These are phyloP conservation scores for Ondatra zibethicus DNA, from an alignment of 2,113 vertebrate genomes.

Conservation along the genomic window DNA sequence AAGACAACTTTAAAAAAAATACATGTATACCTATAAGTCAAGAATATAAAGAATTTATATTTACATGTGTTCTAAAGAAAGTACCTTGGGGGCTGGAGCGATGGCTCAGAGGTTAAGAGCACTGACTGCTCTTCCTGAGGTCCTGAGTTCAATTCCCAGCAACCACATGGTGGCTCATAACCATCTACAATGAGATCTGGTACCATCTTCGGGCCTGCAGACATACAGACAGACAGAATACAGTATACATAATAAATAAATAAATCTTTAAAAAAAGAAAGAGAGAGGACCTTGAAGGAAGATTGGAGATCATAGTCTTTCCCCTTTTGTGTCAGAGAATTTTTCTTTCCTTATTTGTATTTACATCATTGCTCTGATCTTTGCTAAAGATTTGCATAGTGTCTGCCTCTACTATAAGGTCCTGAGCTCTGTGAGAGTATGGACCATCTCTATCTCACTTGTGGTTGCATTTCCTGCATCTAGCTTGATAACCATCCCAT, in stretches of 20 bases:
- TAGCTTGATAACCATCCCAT: neutral
- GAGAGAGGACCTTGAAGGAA: neutral
- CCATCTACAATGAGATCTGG: too few species aligned
- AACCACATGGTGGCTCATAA: too few species aligned
- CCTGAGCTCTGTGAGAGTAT: neutral
- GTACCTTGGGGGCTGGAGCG: too few species aligned
- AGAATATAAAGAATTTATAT: neutral
- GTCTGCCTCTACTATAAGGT: neutral
- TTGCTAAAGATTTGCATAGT: neutral
- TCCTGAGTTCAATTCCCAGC: too few species aligned
- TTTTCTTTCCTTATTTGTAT: neutral
- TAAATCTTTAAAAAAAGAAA: too few species aligned
- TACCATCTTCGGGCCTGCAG: too few species aligned
- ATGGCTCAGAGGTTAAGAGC: too few species aligned
- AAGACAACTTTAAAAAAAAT: too few species aligned
- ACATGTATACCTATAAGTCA: neutral
- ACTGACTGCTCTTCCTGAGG: too few species aligned
- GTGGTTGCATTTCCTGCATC: neutral
- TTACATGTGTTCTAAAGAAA: neutral
- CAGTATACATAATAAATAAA: too few species aligned
- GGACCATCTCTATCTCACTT: neutral
- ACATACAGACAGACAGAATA: too few species aligned
- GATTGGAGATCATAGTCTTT: neutral
- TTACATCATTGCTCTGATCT: neutral
- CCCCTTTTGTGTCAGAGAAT: neutral